Evolutionary conservation across 2,888 invertebrate genomes (phyloP), one percentile per base, ranked within the genome.

Genomic region (Zele albiditarsus): DNA sequence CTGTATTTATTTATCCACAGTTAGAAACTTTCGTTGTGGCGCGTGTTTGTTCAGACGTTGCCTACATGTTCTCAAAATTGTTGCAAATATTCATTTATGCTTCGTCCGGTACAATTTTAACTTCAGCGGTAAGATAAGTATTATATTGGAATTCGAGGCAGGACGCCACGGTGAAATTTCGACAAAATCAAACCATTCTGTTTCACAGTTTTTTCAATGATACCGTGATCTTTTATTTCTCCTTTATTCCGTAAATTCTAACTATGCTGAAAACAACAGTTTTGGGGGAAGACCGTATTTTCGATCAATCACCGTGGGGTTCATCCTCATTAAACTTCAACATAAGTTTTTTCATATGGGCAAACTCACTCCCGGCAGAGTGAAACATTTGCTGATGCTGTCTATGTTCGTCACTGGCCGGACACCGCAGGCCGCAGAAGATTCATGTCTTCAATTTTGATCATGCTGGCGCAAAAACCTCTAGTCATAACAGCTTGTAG

Each of bases 391-490:
- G 70, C 53, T 0, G 62, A 76, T 20, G 58, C 74, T 0, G 60
- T 74, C 2, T 78, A 78, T 20, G 63, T 46, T 31, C 60, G 69
- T 31, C 71, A 66, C 10, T 78, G 78, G 78, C 58, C 74, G 1
- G 76, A 69, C 4, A 60, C 27, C 4, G 25, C 27, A 12, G 60
- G 27, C 8, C 46, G 70, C 0, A 72, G 31, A 42, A 33, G 66
- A 0, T 74, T 74, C 31, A 72, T 72, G 74, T 49, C 76, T 0
- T 74, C 74, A 14, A 33, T 78, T 20, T 66, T 66, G 0, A 78
- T 62, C 27, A 66, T 78, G 74, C 25, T 72, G 6, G 69, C 67
- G 42, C 70, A 69, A 67, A 73, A 66, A 16, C 74, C 77, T 16
- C 23, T 77, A 14, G 57, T 74, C 0, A 31, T 75, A 2, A 77